phyloP scores from a whole-genome alignment of 2,797 vertebrate genomes.

The Masticophis lateralis region DNA sequence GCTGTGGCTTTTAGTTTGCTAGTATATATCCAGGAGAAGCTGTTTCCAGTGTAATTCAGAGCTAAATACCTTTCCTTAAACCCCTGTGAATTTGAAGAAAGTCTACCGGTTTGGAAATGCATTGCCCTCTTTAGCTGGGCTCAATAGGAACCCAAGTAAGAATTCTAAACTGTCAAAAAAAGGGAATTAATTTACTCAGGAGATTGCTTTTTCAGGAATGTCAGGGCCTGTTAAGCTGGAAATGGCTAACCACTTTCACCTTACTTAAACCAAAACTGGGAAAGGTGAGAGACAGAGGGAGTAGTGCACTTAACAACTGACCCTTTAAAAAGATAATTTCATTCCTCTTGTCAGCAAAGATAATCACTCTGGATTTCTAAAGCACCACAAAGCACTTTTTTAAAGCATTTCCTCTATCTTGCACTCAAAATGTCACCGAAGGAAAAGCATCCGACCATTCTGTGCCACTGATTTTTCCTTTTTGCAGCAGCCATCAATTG shows the following conservation, averaged over 20 bases:
- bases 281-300: background rate
- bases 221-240: background rate
- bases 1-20: background rate
- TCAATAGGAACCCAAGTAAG: background rate
- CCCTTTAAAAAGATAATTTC: constrained; percentile 4
- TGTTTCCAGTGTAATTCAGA: background rate
- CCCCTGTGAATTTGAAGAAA: background rate
- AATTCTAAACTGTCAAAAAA: background rate
- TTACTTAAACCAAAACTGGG: background rate
- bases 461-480: constrained; percentile 37
- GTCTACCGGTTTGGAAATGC: background rate
- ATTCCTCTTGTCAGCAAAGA: background rate
- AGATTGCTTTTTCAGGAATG: background rate
- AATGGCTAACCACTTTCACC: rapidly evolving
- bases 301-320: background rate
- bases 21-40: background rate
- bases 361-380: background rate
- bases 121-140: rapidly evolving
- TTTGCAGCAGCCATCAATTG: constrained; percentile 26
- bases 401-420: background rate
- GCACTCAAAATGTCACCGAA: background rate
- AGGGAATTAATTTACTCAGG: background rate
- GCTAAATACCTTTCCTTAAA: background rate
- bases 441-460: constrained; percentile 6
- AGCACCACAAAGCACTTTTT: background rate